Conservation (phyloP, 2,888 invertebrate species). For the Cryptosula pallasiana region DNA sequence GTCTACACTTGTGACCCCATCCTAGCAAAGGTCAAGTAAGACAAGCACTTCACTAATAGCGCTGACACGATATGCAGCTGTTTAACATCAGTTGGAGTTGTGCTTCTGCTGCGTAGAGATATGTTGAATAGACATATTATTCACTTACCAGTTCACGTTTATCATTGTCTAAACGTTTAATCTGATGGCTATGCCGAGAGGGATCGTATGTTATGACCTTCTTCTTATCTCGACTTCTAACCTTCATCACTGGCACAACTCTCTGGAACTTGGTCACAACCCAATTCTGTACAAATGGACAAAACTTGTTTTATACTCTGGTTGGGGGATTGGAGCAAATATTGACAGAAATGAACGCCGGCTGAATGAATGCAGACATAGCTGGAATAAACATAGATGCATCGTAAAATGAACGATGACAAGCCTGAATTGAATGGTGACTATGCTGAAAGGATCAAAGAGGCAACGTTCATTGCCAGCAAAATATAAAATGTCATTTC, state of each 20-base stretch:
- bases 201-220: constrained; percentile 39
- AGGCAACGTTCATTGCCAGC: background rate
- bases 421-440: background rate
- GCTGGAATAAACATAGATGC: too few species aligned
- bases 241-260: constrained; percentile 38
- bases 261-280: constrained; percentile 45
- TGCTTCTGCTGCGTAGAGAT: too few species aligned
- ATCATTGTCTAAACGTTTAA: constrained; percentile 34
- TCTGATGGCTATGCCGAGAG: constrained; percentile 40
- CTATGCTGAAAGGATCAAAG: background rate
- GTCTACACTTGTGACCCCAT: too few species aligned
- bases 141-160: background rate
- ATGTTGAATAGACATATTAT: too few species aligned
- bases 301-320: background rate
- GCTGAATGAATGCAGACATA: too few species aligned
- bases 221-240: constrained; percentile 35
- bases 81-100: too few species aligned
- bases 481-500: too few species aligned
- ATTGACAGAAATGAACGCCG: too few species aligned
- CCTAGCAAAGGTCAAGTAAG: too few species aligned
- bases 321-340: too few species aligned
- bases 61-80: too few species aligned
- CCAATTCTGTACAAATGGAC: constrained; percentile 37
- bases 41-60: too few species aligned
- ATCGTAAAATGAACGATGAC: background rate